These are phyloP conservation scores for Pristiophorus japonicus DNA, from an alignment of 2,113 vertebrate species.

Conservation along the genomic window DNA sequence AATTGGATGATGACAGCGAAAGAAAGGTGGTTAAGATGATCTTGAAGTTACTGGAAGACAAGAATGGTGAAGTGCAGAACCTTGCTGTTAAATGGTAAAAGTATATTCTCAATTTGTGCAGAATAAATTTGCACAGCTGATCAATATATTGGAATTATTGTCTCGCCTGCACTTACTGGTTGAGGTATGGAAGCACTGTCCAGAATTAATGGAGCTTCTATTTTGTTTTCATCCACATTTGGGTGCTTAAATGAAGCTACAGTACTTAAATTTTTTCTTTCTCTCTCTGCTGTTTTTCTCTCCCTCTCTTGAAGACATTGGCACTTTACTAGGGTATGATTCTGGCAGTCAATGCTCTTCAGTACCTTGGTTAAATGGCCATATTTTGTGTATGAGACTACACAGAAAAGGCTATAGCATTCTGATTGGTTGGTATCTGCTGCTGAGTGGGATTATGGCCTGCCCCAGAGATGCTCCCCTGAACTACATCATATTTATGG, in stretches of 20 bases:
- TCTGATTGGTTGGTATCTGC: neutral
- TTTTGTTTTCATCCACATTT: neutral
- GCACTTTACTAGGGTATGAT: neutral
- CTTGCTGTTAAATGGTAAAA: constrained; percentile 94
- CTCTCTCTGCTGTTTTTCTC: neutral
- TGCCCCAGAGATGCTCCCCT: neutral
- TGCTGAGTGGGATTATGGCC: neutral
- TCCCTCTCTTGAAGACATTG: neutral
- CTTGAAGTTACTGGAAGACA: constrained; percentile 92
- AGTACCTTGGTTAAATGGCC: neutral
- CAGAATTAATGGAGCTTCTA: neutral
- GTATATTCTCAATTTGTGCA: neutral
- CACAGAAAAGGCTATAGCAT: neutral
- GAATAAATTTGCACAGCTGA: neutral
- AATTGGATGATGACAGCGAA: constrained; percentile 96
- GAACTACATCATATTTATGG: neutral
- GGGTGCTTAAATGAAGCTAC: neutral
- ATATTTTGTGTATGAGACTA: neutral
- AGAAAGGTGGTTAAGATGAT: constrained; percentile 99
- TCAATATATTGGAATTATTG: neutral
- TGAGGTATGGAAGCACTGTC: neutral
- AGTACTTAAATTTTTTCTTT: neutral
- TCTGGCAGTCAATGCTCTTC: neutral
- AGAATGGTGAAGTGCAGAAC: constrained; percentile 97
- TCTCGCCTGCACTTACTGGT: neutral